Evolutionary conservation across 2,888 invertebrate genomes (phyloP), one percentile per base, ranked within the genome.

Genomic region (Neelides folsomi): DNA sequence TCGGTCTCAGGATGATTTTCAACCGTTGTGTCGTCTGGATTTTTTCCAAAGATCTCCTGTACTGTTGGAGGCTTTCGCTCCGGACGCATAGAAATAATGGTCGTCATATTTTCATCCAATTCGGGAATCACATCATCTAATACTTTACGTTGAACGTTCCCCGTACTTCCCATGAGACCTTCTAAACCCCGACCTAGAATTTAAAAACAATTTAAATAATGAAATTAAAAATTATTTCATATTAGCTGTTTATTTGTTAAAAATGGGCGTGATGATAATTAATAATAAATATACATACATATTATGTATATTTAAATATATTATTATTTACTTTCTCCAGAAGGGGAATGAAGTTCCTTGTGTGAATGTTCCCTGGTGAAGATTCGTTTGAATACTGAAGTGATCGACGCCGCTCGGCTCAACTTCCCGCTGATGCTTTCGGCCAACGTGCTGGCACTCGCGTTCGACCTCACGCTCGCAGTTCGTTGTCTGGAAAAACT

Each of bases 51-150:
- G n/a, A 65, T 57, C 9, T 63, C 63, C 1, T 62, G 57, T 1
- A 65, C 62, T n/a, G 65, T 65, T 9, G 63, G 59, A 10, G 52
- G 54, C 45, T 57, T 64, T 18, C 54, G 45, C 18, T 62, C 62
- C 9, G 51, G 48, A 13, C 55, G 39, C 56, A 57, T 61, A 1
- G 63, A 62, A 18, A 61, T 53, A 5, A 65, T 61, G 15, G 65
- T 65, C 10, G 61, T 52, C 60, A 63, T 59, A 51, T 62, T 65
- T 45, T 65, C 65, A 53, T 65, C 65, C 44, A 65, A 38, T 49
- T 65, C 65, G 4, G 60, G 60, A 50, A 65, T 65, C 0, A 59
- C 60, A 13, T 65, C 63, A 16, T 62, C 63, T 8, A 52, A 42
- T 2, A 65, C 58, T 44, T 62, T 62, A 9, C 64, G 43, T 20